These are phyloP conservation scores for Anableps anableps DNA, from an alignment of 2,797 vertebrate genomes.

Conservation along the genomic window DNA sequence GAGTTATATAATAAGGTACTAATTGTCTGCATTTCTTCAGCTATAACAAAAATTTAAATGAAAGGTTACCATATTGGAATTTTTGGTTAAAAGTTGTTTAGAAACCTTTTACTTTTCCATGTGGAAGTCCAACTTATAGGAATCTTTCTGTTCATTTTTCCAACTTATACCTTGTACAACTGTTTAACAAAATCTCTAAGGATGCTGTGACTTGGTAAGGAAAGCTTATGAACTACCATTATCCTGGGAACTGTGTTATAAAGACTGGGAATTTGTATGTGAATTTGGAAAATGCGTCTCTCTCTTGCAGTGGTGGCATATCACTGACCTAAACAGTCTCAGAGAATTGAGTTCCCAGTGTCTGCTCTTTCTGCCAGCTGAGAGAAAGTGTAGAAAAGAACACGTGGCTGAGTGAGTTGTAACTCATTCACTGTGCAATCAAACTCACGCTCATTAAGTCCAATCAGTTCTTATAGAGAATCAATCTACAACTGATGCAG, in stretches of 20 bases:
- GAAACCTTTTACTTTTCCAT: not conserved
- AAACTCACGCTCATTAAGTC: slow-evolving; percentile 69
- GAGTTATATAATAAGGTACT: not conserved
- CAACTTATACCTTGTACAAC: not conserved
- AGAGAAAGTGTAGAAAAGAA: slow-evolving; percentile 43
- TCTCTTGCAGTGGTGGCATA: slow-evolving; percentile 31
- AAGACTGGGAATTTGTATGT: slow-evolving; percentile 33
- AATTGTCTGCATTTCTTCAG: not conserved
- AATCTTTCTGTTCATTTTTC: not conserved
- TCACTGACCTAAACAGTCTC: slow-evolving; percentile 38
- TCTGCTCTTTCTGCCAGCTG: slow-evolving; percentile 16
- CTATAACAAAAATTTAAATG: not conserved
- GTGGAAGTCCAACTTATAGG: not conserved
- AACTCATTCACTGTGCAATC: slow-evolving; percentile 49
- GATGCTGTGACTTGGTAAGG: not conserved
- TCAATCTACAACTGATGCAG: slow-evolving; percentile 72
- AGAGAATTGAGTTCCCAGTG: slow-evolving; percentile 34
- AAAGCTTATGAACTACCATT: not conserved
- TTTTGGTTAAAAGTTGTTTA: not conserved
- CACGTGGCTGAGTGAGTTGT: slow-evolving; percentile 27
- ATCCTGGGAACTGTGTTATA: not conserved
- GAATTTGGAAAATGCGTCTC: slow-evolving; percentile 53
- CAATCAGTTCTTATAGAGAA: slow-evolving; percentile 69
- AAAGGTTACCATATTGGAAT: not conserved
- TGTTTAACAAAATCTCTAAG: not conserved